Evolutionary conservation across 2,113 vertebrate genomes (phyloP), one percentile per base, ranked within the genome.

Genomic region (Tympanuchus pallidicinctus): DNA sequence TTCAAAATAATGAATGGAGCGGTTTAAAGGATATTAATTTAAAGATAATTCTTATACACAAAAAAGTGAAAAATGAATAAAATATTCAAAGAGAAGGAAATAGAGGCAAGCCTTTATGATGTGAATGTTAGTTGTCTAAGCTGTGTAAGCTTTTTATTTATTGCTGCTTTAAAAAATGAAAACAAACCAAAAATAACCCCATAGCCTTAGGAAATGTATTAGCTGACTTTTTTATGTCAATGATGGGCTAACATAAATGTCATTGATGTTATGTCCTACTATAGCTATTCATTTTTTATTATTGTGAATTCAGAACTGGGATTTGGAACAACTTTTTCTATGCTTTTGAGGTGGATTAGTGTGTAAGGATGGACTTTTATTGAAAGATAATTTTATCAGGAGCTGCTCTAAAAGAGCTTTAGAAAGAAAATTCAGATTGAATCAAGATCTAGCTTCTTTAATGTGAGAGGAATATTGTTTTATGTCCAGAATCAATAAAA

Each of bases 221-320:
- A 4, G 19, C 56, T 76, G 11, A 8, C 8, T 42, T 10, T 24
- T n/a, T 74, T 76, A 4, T 5, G 1, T 77, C 16, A 66, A 2
- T 1, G 17, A 52, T 28, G 25, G 50, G 25, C 21, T 52, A 27
- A 27, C 13, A 52, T 52, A 52, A 52, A 52, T 52, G 52, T 11
- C 28, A 65, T 57, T 56, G 21, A 4, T 1, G 2, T 65, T 47
- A 20, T 47, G 17, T n/a, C 16, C 36, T 59, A 5, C 12, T 59
- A 2, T 24, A 50, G 21, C 48, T 24, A 50, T 50, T 50, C 21
- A 24, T 50, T 50, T 50, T 24, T 13, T 50, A 50, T 50, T 78
- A 34, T 15, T 0, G 0, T 43, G 15, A 25, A 1, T 43, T 75
- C 79, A n/a, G n/a, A 61, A 40, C 25, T 28, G 13, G 38, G 16